Base-by-base conservation (phyloP, 2,113 vertebrate genomes). In the Strigops habroptila region DNA sequence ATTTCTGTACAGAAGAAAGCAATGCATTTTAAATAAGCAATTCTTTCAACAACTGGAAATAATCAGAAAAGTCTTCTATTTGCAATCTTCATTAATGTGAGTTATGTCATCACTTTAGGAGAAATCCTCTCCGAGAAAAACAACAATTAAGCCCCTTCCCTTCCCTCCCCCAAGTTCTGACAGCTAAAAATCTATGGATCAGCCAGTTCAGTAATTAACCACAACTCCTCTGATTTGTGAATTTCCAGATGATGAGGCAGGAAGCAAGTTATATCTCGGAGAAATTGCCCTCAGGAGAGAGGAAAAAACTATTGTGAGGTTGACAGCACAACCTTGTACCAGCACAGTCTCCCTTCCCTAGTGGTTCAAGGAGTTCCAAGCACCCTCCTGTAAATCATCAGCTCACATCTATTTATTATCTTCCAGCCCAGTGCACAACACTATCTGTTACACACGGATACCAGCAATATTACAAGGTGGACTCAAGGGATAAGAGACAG, bases 361-460 rank as follows among this genome's bases (percentile, higher is more conserved):
- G 95, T 85, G 92, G 97, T 96, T 98, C 96, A 97, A 97, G 97
- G 97, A 97, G 95, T 98, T 98, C 95, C 95, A 96, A 97, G 91
- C 97, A 97, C 92, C 96, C 92, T 98, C 97, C 97, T 97, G 97
- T 98, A 98, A 98, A 98, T 98, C 97, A 97, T 98, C 97, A 93
- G 95, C 97, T 97, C 96, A 96, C 95, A 96, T 97, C 96, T 98
- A 98, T 98, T 98, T 98, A 98, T 98, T 97, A 97, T 97, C 98
- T 98, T 97, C 95, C 97, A 98, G 96, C 94, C 96, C 97, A 96
- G 91, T 97, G 97, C 97, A 98, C 98, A 98, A 97, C 94, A 96
- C 97, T 98, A 95, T 98, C 97, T 97, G 98, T 97, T 98, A 98
- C 97, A 98, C 98, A 97, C 92, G 97, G 97, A 97, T 97, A 97